A percentile compares a stretch with the other conserved stretches of the same genome.
These are phyloP conservation scores for Lampris megalopsis DNA, from an alignment of 2,113 vertebrate species.

Conservation along the genomic window DNA sequence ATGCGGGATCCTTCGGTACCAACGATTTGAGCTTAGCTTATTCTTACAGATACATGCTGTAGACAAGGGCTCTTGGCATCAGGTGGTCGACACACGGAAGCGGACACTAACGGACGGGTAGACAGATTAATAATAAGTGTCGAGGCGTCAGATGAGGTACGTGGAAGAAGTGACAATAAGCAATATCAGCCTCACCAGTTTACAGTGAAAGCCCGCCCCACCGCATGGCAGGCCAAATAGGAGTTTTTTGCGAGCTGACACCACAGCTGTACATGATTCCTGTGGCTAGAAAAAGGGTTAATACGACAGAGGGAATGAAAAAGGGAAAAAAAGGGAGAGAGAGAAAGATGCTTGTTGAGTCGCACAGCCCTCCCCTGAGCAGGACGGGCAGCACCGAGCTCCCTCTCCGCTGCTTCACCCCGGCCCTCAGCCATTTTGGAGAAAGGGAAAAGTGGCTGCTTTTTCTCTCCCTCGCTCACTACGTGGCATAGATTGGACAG, in stretches of 20 bases:
- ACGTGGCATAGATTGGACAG: slow-evolving; percentile 82
- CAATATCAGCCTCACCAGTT: slow-evolving; percentile 40
- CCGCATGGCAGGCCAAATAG: slow-evolving; percentile 41
- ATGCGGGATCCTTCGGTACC: no score
- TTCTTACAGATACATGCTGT: no score
- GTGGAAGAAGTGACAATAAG: slow-evolving; percentile 39
- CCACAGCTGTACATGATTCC: slow-evolving; percentile 68
- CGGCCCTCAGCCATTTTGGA: slow-evolving; percentile 86
- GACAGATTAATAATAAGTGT: slow-evolving; percentile 21
- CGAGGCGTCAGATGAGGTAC: slow-evolving; percentile 35
- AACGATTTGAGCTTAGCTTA: no score
- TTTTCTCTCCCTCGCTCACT: slow-evolving; percentile 74
- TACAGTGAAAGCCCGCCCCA: slow-evolving; percentile 41
- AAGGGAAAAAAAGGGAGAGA: slow-evolving; percentile 44
- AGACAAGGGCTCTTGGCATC: not conserved
- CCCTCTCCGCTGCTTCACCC: slow-evolving; percentile 70
- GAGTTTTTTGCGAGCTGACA: slow-evolving; percentile 54
- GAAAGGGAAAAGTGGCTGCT: slow-evolving; percentile 76
- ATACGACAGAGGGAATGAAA: slow-evolving; percentile 82
- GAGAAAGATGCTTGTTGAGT: slow-evolving; percentile 68
- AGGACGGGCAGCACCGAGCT: slow-evolving; percentile 71
- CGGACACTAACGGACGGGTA: slow-evolving; percentile 31
- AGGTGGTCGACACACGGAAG: slow-evolving; percentile 32
- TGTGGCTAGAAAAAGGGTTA: slow-evolving; percentile 73
- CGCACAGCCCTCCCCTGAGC: slow-evolving; percentile 72